A percentile compares a stretch with the other conserved stretches of the same genome.
Evolutionary conservation across 2,113 vertebrate genomes (phyloP).

Genomic region (Pelvicachromis taeniatus): DNA sequence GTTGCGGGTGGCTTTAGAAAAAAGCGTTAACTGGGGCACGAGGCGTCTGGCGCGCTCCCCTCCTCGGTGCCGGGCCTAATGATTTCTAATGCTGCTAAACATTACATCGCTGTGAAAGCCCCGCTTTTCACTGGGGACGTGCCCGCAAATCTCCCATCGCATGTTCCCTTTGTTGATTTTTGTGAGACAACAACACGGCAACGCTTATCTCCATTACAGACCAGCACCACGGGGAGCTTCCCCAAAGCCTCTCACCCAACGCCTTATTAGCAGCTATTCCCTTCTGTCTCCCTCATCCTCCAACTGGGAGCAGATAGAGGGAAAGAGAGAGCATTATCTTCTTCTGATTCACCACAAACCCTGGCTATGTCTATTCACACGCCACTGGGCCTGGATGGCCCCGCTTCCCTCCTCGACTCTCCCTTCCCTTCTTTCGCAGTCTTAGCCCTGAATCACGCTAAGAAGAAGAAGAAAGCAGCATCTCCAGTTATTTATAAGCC

Average conservation of each 20-base stretch:
- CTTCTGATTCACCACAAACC: constrained; percentile 10
- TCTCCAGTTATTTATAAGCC: constrained; percentile 44
- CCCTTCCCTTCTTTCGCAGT: constrained; percentile 8
- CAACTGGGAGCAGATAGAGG: constrained; percentile 45
- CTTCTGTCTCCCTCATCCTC: constrained; percentile 52
- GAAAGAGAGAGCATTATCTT: constrained; percentile 36
- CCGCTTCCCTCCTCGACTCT: not conserved
- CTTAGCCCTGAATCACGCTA: constrained; percentile 33
- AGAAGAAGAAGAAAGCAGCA: not conserved
- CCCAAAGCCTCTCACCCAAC: constrained; percentile 68
- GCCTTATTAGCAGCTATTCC: constrained; percentile 69
- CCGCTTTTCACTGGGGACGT: constrained; percentile 56
- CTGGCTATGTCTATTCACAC: constrained; percentile 27
- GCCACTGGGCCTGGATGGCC: constrained; percentile 19
- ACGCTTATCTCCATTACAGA: constrained; percentile 74
- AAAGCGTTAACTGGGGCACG: constrained; percentile 50
- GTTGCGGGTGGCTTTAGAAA: constrained; percentile 55
- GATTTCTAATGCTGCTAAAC: constrained; percentile 75
- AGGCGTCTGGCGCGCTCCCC: constrained; percentile 37
- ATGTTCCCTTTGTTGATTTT: constrained; percentile 77
- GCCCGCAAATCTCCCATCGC: constrained; percentile 70
- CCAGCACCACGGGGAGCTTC: constrained; percentile 64
- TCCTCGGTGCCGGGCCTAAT: constrained; percentile 61
- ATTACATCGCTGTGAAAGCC: constrained; percentile 49
- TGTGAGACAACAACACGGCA: constrained; percentile 65